These are phyloP conservation scores for Chionoecetes opilio DNA, from an alignment of 1,140 invertebrate species.

Conservation along the genomic window DNA sequence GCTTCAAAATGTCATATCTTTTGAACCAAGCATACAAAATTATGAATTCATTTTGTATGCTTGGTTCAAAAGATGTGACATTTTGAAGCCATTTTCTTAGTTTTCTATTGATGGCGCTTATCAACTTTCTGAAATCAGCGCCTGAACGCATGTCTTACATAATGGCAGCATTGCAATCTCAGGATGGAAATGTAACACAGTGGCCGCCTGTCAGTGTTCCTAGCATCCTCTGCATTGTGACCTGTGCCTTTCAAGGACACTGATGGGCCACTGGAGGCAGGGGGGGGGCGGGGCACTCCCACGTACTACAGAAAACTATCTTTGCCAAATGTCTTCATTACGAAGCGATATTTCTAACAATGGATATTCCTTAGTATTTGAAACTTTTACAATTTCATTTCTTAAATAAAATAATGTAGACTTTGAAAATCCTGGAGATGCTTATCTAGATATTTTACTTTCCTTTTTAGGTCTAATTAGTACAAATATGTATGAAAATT, in stretches of 20 bases:
- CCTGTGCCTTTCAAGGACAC: constrained; percentile 65
- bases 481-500: background rate
- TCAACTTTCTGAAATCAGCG: too few species aligned
- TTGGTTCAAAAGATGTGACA: too few species aligned
- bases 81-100: too few species aligned
- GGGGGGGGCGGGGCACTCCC: background rate
- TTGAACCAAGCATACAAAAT: too few species aligned
- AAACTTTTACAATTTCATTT: background rate
- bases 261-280: background rate
- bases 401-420: background rate
- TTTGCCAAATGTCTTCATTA: constrained; percentile 31
- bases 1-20: too few species aligned
- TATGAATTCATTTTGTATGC: too few species aligned
- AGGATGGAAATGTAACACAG: constrained; percentile 39
- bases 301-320: background rate
- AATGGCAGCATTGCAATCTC: constrained; percentile 55
- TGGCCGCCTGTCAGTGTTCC: constrained; percentile 50
- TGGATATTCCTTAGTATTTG: background rate
- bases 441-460: background rate
- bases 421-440: background rate
- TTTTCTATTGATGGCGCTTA: too few species aligned
- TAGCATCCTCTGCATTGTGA: constrained; percentile 65
- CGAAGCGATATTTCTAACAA: background rate
- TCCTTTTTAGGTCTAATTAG: background rate
- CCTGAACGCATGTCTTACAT: background rate